Base-by-base conservation (phyloP, 1,140 invertebrate species). In the Drosophila rhopaloa region DNA sequence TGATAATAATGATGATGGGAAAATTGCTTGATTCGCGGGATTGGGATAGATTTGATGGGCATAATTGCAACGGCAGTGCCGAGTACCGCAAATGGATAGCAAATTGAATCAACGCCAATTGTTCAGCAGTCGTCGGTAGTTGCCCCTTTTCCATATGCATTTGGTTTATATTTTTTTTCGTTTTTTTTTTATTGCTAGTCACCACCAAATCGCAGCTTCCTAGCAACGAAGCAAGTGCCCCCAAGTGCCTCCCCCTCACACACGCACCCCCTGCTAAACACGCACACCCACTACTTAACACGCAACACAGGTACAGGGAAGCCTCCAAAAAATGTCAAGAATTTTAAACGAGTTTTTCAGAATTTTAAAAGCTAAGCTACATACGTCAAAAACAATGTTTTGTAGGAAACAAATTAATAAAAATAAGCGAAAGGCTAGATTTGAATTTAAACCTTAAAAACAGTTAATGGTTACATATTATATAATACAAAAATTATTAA, bases 61-160 rank as follows among this genome's bases (percentile, higher is more conserved):
- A 71, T 71, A 71, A 71, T 71, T 71, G 68, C 68, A 72, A 38
- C 44, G 37, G 63, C 61, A 46, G 63, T 77, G 57, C 57, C 57
- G 41, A 72, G 68, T 37, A 72, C 65, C 68, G 32, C 32, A 37
- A 71, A 40, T 71, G 58, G 43, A 50, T 77, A 79, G 84, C 80
- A 88, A 88, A 88, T 88, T 88, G 79, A 88, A 88, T 88, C 83
- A 88, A 88, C 71, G 76, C 63, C 84, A 88, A 86, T 88, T 86
- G 76, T 14, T 16, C 70, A 41, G 29, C 40, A 29, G 19, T 58
- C 51, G 19, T 58, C 56, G 60, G 35, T 37, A 40, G 47, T 71
- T 73, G 65, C 63, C 63, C 74, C 56, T 50, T 58, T 68, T 76
- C 35, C 40, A 70, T 32, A 29, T 58, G 41, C 60, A 71, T 48